Evolutionary conservation across 2,797 vertebrate species (phyloP).

Genomic region (Poecilia velifera): DNA sequence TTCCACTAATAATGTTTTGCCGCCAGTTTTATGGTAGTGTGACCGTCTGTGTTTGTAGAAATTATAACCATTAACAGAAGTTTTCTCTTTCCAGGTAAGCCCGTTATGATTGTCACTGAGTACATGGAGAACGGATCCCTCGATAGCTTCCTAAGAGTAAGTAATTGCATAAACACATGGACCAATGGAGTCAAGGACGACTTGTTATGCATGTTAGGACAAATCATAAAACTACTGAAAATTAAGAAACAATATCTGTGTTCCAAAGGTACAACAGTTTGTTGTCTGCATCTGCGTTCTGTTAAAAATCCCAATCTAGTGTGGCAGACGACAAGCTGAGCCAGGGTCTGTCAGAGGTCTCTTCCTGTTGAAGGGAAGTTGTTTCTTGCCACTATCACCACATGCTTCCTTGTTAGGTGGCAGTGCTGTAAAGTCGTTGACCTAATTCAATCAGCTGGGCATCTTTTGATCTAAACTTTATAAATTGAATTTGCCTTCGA

Average conservation of each 20-base stretch:
- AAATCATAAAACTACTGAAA: neutral
- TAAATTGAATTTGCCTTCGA: neutral
- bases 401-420: neutral
- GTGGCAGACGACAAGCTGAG: neutral
- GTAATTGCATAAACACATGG: conserved; percentile 49
- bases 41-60: conserved; percentile 7
- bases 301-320: neutral
- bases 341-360: neutral
- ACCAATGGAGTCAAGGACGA: neutral
- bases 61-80: conserved; percentile 2
- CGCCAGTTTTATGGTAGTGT: neutral
- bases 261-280: neutral
- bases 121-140: conserved; percentile 87
- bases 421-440: neutral
- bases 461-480: neutral
- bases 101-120: conserved; percentile 86
- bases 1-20: conserved; percentile 38
- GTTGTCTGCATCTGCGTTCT: neutral
- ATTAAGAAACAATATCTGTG: neutral
- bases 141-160: conserved; percentile 84
- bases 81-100: conserved; percentile 76
- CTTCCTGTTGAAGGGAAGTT: neutral
- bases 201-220: neutral
- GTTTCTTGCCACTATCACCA: neutral
- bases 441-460: neutral